Evolutionary conservation across 1,140 invertebrate genomes (phyloP), one percentile per base, ranked within the genome.

Genomic region (Pseudoatta argentina): DNA sequence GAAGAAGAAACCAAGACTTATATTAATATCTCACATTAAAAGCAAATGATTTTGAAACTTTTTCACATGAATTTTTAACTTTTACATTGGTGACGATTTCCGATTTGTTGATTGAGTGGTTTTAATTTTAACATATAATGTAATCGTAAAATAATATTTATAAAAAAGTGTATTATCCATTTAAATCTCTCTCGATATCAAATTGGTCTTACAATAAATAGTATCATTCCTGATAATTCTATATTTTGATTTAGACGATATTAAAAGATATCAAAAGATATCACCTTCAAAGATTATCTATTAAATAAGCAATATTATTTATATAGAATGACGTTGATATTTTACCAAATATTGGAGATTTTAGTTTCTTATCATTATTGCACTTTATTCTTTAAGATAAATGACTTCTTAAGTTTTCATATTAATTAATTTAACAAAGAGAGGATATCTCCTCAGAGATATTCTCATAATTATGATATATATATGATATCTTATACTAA

Each of bases 51-150:
- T 63, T 5, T 34, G 72, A 67, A 34, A 57, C 18, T 18, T 57
- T 57, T 2, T 48, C 55, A 21, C 12, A 10, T 93, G 91, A 6
- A 86, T 12, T 85, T 93, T 94, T n/a, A 81, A 57, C 10, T 91
- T 93, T 81, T 87, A 66, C n/a, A 87, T 30, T 10, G 59, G 57
- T 10, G 55, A 72, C 61, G 71, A 85, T 66, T 77, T 87, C 87
- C 55, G 51, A 2, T 78, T 44, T 86, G 7, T 87, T 87, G 12
- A 78, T 85, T 86, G 81, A 18, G 83, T 12, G 67, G n/a, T 53
- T 90, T 91, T 18, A 89, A 48, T 82, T 92, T 92, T 3, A 89
- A 73, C 67, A 87, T 64, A 44, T 48, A 48, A 48, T 14, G 88
- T 75, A 91, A 71, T 82, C 83, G 10, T 10, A 66, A 64, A 77